Evolutionary conservation across 53 echinoderm and acorn worm species (phyloP).

Genomic region (Echinometra lucunter): DNA sequence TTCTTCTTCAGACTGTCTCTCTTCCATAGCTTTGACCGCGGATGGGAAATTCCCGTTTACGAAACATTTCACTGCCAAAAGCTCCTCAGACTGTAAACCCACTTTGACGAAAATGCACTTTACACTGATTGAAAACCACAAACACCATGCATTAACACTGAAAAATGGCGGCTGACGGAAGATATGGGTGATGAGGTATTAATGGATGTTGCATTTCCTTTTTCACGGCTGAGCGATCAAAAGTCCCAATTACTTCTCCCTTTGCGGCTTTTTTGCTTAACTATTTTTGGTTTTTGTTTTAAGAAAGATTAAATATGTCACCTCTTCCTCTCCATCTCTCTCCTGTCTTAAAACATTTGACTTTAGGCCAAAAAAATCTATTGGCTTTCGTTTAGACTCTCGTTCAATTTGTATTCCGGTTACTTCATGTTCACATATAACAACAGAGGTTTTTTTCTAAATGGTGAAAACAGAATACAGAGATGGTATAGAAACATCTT

Average conservation of each 20-base stretch:
- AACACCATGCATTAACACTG: conserved; percentile 29
- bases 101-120: background rate
- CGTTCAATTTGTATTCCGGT: no score
- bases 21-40: background rate
- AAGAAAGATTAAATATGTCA: no score
- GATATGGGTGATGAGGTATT: background rate
- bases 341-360: no score
- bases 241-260: background rate
- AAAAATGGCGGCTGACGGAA: background rate
- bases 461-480: no score
- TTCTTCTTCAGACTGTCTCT: no score
- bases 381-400: no score
- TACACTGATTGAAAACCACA: conserved; percentile 38
- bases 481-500: no score
- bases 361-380: no score
- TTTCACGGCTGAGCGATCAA: background rate
- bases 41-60: background rate
- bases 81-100: background rate
- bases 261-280: background rate
- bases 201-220: background rate
- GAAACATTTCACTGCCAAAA: background rate
- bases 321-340: no score
- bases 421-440: no score
- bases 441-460: no score
- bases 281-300: background rate